Evolutionary conservation across 1,140 invertebrate genomes (phyloP).

Genomic region (Agrypnia vestita): DNA sequence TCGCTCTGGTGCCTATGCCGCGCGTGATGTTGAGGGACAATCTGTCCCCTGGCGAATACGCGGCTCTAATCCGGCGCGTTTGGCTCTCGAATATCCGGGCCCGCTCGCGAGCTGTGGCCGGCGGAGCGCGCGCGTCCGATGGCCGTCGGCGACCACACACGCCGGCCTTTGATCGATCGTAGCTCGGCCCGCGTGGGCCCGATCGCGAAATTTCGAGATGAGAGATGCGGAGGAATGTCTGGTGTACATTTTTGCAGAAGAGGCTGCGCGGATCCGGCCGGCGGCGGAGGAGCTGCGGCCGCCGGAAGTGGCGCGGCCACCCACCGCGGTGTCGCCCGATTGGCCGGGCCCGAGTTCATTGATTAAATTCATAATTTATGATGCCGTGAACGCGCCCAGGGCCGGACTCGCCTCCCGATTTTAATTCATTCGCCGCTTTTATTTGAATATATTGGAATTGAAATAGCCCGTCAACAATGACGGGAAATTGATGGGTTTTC

Average conservation of each 20-base stretch:
- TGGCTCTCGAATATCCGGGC: not conserved
- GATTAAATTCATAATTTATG: constrained; percentile 31
- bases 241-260: constrained; percentile 19
- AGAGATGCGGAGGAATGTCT: not conserved
- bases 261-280: constrained; percentile 12
- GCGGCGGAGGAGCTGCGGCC: not conserved
- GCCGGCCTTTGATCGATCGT: constrained; percentile 27
- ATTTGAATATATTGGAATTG: too few relatives aligned
- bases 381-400: not conserved
- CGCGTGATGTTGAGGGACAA: not conserved
- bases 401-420: too few relatives aligned
- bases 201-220: constrained; percentile 31
- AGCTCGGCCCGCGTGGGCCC: not conserved
- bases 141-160: constrained; percentile 1
- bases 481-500: too few relatives aligned
- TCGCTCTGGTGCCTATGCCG: too few relatives aligned
- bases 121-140: constrained; percentile 7
- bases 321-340: constrained; percentile 24
- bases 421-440: too few relatives aligned
- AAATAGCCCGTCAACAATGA: too few relatives aligned
- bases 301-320: constrained; percentile 29
- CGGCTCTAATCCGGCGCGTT: constrained; percentile 25
- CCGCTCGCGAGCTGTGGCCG: constrained; percentile 18
- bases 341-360: constrained; percentile 15
- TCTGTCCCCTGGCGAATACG: too few relatives aligned